phyloP scores from a whole-genome alignment of 2,113 vertebrate genomes.

The Pyxicephalus adspersus region DNA sequence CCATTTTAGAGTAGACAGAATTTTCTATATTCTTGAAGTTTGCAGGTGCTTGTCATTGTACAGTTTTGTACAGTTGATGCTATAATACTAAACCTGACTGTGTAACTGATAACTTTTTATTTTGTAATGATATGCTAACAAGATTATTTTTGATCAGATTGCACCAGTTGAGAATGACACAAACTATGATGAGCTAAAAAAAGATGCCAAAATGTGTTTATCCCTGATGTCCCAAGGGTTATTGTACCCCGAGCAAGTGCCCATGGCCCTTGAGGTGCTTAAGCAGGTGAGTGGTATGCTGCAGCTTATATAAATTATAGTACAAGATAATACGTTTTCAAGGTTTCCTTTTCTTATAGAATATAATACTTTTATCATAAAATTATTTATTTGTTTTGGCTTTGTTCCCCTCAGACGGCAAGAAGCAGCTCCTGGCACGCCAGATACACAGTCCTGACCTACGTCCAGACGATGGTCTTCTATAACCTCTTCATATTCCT shows the following conservation, averaged over 20 bases:
- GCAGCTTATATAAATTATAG: not conserved
- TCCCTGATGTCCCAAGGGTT: slow-evolving; percentile 97
- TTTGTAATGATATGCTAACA: not conserved
- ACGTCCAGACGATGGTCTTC: slow-evolving; percentile 98
- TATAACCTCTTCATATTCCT: slow-evolving; percentile 98
- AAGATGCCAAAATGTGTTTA: slow-evolving; percentile 94
- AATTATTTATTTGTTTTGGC: not conserved
- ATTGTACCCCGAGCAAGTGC: slow-evolving; percentile 92
- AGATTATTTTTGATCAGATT: slow-evolving; percentile 73
- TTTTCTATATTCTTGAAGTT: too few relatives aligned
- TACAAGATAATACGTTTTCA: too few relatives aligned
- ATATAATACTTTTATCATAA: not conserved
- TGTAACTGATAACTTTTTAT: too few relatives aligned
- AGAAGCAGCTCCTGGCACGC: slow-evolving; percentile 96
- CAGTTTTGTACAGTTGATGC: too few relatives aligned
- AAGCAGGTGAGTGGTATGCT: slow-evolving; percentile 79
- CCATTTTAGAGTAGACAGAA: too few relatives aligned
- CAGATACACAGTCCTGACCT: slow-evolving; percentile 92
- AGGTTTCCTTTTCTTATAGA: not conserved
- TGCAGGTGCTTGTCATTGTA: too few relatives aligned
- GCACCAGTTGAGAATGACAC: slow-evolving; percentile 97
- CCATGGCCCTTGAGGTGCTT: slow-evolving; percentile 87
- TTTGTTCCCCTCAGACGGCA: slow-evolving; percentile 78
- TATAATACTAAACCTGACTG: too few relatives aligned
- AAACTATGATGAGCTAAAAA: slow-evolving; percentile 96